Base-by-base conservation (phyloP, 2,113 vertebrate genomes). In the Acanthochromis polyacanthus region DNA sequence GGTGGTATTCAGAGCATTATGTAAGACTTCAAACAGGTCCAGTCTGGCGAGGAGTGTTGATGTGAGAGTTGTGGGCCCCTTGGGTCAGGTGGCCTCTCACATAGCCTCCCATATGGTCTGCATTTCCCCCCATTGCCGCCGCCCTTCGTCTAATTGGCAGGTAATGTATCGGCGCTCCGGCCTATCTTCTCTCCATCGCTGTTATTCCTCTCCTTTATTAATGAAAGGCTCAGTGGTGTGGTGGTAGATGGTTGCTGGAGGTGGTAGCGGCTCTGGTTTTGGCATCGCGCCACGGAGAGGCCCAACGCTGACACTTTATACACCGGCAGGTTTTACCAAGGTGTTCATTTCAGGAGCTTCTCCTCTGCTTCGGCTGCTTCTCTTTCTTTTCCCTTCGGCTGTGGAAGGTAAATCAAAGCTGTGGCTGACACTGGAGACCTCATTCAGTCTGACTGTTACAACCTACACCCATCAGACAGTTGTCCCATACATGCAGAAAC, bases 291-390 rank as follows among this genome's bases (percentile, higher is more conserved):
- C 94, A 92, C 71, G 15, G 72, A 90, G 92, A 72, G 91, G 92
- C 91, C 91, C 91, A 83, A 10, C 51, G 7, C 89, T 76, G 94
- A 93, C 91, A 94, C 89, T 90, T 95, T 94, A 94, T 94, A 95
- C 92, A 68, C 25, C 77, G 74, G 81, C 94, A 95, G 94, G 92
- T 94, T 95, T 95, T 60, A 88, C 86, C 84, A 92, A 94, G 94
- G 93, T 94, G 92, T 94, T 92, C 93, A 94, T 95, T 95, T 94
- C 94, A 93, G 85, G 88, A 92, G 81, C 77, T 46, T 89, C 85
- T 90, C 87, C 70, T 62, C 75, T 67, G 73, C 87, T 67, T 81
- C 70, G n/a, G 30, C 81, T 80, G 59, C 75, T 87, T 70, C 70
- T 66, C 84, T 84, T 84, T 77, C 81, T 74, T 81, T 80, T 75